phyloP scores from a whole-genome alignment of 2,888 invertebrate genomes.

The Peribatodes rhomboidaria region DNA sequence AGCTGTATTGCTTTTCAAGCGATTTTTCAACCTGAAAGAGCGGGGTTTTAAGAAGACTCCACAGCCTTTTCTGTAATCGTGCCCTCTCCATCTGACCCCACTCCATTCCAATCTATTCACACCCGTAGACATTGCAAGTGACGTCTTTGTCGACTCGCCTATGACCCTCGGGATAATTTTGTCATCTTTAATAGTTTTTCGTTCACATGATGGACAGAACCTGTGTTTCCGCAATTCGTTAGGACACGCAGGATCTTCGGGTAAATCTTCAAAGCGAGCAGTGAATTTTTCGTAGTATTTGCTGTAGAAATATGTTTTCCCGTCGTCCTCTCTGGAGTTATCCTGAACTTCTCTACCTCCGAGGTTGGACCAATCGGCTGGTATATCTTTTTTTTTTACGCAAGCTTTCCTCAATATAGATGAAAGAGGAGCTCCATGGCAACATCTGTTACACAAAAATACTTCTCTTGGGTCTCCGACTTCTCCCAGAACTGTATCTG shows the following conservation, averaged over 20 bases:
- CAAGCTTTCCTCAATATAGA: slow-evolving; percentile 77
- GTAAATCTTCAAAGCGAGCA: slow-evolving; percentile 87
- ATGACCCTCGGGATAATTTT: slow-evolving; percentile 79
- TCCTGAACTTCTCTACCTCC: slow-evolving; percentile 87
- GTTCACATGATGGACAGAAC: slow-evolving; percentile 87
- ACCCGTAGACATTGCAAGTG: slow-evolving; percentile 65
- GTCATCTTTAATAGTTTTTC: slow-evolving; percentile 74
- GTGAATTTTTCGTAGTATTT: slow-evolving; percentile 86
- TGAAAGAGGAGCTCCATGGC: slow-evolving; percentile 87
- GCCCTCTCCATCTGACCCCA: slow-evolving; percentile 85
- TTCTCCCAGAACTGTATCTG: slow-evolving; percentile 92
- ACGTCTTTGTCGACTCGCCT: slow-evolving; percentile 71
- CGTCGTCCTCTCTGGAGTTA: slow-evolving; percentile 86
- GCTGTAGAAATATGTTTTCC: slow-evolving; percentile 89
- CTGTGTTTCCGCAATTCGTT: slow-evolving; percentile 79
- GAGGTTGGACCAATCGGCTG: slow-evolving; percentile 88
- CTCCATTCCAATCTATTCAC: slow-evolving; percentile 81
- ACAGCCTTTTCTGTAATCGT: slow-evolving; percentile 88
- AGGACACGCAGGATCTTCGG: slow-evolving; percentile 73
- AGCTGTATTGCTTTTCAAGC: slow-evolving; percentile 37
- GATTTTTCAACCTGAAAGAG: slow-evolving; percentile 86
- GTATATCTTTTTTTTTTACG: slow-evolving; percentile 77
- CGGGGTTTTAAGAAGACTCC: slow-evolving; percentile 90
- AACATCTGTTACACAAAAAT: slow-evolving; percentile 91
- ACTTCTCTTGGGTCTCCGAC: slow-evolving; percentile 91